phyloP scores from a whole-genome alignment of 2,113 vertebrate genomes.

The Chloropsis hardwickii region DNA sequence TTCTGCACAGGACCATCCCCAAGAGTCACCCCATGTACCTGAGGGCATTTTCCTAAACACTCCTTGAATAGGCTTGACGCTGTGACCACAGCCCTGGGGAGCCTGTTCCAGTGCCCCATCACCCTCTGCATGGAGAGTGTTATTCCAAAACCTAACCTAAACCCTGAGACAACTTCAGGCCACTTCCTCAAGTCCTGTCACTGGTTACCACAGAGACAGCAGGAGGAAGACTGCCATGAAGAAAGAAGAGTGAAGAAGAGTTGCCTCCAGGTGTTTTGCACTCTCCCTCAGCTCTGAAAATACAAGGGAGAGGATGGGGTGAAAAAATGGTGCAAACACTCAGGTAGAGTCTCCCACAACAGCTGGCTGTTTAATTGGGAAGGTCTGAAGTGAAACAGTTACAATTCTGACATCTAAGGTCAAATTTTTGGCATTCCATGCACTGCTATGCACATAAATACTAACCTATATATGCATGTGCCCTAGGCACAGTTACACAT shows the following conservation, averaged over 20 bases:
- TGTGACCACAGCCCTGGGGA: background rate
- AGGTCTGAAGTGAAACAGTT: background rate
- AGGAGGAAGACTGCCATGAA: background rate
- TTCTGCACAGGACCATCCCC: background rate
- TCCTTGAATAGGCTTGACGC: background rate
- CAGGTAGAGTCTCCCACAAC: background rate
- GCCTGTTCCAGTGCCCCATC: background rate
- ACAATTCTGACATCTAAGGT: background rate
- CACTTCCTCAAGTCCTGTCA: background rate
- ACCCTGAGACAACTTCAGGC: background rate
- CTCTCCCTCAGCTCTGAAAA: background rate
- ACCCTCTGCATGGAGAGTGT: background rate
- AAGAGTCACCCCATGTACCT: background rate
- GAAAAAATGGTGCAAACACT: background rate
- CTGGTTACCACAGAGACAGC: background rate
- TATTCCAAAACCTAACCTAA: background rate
- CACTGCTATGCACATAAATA: background rate
- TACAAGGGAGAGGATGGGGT: background rate
- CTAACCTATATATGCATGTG: background rate
- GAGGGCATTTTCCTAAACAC: background rate
- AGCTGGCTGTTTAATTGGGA: background rate
- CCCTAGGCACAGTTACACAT: background rate
- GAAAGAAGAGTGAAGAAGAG: background rate
- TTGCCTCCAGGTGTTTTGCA: rapidly evolving
- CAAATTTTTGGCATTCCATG: background rate